Percentiles rank a stretch among this genome's conserved stretches.
Evolutionary conservation across 2,888 invertebrate species (phyloP).

Genomic region (Acronicta aceris): DNA sequence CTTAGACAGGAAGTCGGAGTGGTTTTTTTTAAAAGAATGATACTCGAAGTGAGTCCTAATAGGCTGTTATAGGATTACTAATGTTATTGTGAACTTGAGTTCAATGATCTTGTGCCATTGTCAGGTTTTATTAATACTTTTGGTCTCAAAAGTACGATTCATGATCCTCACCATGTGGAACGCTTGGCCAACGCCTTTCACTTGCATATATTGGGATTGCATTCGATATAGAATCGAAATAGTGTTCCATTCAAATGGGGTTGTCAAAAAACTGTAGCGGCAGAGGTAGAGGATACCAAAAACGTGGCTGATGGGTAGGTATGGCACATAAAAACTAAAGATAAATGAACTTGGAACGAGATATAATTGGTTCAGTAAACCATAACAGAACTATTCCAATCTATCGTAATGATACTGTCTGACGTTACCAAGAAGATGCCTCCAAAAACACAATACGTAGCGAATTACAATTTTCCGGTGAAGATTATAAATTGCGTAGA

Average conservation of each 20-base stretch:
- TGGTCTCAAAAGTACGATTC: too few relatives aligned
- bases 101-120: constrained; percentile 21
- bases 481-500: constrained; percentile 43
- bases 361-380: constrained; percentile 8
- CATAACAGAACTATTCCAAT: constrained; percentile 14
- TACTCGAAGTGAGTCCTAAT: constrained; percentile 36
- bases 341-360: neutral
- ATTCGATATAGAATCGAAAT: too few relatives aligned
- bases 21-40: constrained; percentile 10
- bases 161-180: too few relatives aligned
- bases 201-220: too few relatives aligned
- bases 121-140: neutral
- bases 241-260: too few relatives aligned
- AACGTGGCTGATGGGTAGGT: too few relatives aligned
- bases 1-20: constrained; percentile 28
- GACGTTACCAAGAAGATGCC: constrained; percentile 3
- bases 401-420: constrained; percentile 3
- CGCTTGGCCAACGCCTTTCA: too few relatives aligned
- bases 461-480: constrained; percentile 42
- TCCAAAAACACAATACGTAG: constrained; percentile 35
- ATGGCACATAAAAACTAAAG: too few relatives aligned
- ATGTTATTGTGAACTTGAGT: constrained; percentile 29
- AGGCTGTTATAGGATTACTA: constrained; percentile 31
- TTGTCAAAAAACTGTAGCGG: too few relatives aligned
- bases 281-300: too few relatives aligned